Conservation (phyloP, 2,797 vertebrate genomes). For the Myioborus miniatus region DNA sequence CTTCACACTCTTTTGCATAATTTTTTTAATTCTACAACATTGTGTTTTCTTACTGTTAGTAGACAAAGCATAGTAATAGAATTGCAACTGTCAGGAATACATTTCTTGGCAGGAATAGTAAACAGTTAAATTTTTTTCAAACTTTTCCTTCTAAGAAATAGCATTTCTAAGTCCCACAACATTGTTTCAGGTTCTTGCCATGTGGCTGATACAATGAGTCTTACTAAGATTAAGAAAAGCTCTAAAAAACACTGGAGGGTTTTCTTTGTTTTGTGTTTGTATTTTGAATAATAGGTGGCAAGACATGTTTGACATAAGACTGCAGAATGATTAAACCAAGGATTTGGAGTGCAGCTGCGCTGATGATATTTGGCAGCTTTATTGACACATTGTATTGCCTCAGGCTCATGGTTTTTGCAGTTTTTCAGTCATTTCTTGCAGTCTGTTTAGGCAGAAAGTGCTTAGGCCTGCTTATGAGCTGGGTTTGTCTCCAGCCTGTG, state of each 20-base stretch:
- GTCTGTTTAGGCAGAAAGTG: slow-evolving; percentile 8
- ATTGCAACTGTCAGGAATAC: neutral
- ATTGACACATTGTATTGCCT: slow-evolving; percentile 58
- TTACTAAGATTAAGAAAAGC: slow-evolving; percentile 21
- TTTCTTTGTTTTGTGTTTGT: slow-evolving; percentile 35
- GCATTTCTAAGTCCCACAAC: neutral
- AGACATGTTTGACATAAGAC: slow-evolving; percentile 59
- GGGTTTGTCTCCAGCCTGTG: neutral
- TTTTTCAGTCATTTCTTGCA: slow-evolving; percentile 50
- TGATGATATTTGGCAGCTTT: slow-evolving; percentile 56
- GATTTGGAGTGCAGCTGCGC: slow-evolving; percentile 34
- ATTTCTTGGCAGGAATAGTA: neutral
- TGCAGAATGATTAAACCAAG: slow-evolving; percentile 36
- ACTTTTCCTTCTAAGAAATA: neutral
- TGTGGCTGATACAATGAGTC: neutral
- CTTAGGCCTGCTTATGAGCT: slow-evolving; percentile 25
- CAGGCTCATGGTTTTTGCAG: slow-evolving; percentile 45
- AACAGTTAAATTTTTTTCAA: neutral
- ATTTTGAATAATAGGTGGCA: slow-evolving; percentile 48
- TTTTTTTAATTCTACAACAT: neutral
- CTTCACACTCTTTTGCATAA: neutral
- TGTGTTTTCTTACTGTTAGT: neutral
- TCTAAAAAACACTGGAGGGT: slow-evolving; percentile 11
- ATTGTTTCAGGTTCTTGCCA: neutral
- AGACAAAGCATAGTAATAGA: neutral